phyloP scores from a whole-genome alignment of 2,113 vertebrate genomes.

The Malaclemys terrapin region DNA sequence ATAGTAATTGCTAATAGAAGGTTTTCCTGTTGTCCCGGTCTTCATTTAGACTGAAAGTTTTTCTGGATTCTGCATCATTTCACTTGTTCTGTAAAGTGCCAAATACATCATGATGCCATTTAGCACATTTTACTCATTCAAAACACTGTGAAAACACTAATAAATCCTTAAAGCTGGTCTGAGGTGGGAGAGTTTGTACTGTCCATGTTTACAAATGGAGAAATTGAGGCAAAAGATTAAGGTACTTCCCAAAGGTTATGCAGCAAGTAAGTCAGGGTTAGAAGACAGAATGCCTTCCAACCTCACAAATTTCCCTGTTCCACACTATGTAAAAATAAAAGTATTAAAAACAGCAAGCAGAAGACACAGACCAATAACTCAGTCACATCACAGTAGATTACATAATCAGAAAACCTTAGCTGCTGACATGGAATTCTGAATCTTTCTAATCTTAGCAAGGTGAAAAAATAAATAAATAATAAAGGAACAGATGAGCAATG shows the following conservation, averaged over 20 bases:
- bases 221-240: not conserved
- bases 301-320: not conserved
- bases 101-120: not conserved
- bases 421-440: not conserved
- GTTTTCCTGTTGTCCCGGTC: not conserved
- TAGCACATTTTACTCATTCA: rapidly evolving
- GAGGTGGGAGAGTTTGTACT: not conserved
- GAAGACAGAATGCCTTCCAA: not conserved
- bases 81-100: not conserved
- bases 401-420: not conserved
- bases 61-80: not conserved
- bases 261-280: not conserved
- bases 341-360: not conserved
- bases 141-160: not conserved
- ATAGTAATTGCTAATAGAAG: not conserved
- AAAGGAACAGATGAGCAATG: not conserved
- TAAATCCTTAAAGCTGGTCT: not conserved
- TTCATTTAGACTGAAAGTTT: not conserved
- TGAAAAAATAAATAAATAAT: not conserved
- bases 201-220: not conserved
- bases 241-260: not conserved
- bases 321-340: not conserved
- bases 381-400: not conserved
- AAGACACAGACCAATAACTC: not conserved
- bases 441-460: not conserved